Evolutionary conservation across 2,797 vertebrate species (phyloP).

Genomic region (Amblyopsis hoosieri): DNA sequence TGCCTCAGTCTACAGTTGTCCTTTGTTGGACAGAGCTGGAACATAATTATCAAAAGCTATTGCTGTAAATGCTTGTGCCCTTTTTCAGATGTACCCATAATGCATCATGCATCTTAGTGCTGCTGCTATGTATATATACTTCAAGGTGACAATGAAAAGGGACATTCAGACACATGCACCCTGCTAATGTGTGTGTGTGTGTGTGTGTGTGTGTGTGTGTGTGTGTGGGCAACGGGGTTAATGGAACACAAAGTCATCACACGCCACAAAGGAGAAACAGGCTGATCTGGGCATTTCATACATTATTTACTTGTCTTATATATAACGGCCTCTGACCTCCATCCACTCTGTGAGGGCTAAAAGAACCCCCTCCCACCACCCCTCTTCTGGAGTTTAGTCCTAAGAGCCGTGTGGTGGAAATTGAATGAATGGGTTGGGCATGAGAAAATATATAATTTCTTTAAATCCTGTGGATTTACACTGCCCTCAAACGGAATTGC

Average conservation of each 20-base stretch:
- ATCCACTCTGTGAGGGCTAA: constrained; percentile 62
- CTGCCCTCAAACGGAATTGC: constrained; percentile 59
- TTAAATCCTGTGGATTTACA: constrained; percentile 72
- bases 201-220: constrained; percentile 15
- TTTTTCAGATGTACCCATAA: neutral
- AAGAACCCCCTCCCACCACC: constrained; percentile 57
- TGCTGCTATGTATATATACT: constrained; percentile 7
- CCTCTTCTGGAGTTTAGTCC: constrained; percentile 66
- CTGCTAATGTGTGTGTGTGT: constrained; percentile 32
- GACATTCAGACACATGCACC: constrained; percentile 5
- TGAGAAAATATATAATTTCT: constrained; percentile 56
- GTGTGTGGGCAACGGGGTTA: constrained; percentile 25
- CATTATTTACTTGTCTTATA: constrained; percentile 71
- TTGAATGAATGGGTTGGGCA: constrained; percentile 55
- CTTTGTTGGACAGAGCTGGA: neutral
- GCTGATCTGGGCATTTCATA: constrained; percentile 59
- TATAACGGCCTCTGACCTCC: constrained; percentile 67
- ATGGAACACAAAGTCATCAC: constrained; percentile 42
- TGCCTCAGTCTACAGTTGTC: too few species aligned
- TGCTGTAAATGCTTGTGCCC: too few species aligned
- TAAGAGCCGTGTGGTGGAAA: constrained; percentile 52
- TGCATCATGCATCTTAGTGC: neutral
- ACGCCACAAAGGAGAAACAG: constrained; percentile 44
- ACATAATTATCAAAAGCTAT: constrained; percentile 3
- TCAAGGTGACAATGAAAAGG: constrained; percentile 26